Evolutionary conservation across 2,797 vertebrate species (phyloP), one percentile per base, ranked within the genome.

Genomic region (Phoxinus dragarum): DNA sequence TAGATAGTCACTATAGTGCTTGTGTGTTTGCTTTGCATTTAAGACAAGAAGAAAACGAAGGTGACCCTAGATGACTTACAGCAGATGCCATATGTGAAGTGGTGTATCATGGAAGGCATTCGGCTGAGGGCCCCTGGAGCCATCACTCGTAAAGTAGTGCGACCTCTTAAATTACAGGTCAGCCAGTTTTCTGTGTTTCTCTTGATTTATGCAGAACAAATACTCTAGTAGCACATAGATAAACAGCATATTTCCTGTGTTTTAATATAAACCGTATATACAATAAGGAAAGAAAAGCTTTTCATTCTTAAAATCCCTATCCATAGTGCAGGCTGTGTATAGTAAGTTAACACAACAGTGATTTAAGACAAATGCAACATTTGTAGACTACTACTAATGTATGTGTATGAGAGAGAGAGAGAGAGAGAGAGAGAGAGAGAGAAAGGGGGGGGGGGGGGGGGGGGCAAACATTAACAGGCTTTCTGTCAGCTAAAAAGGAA

Each of bases 81-180:
- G 89, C 93, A 92, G 82, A 93, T 96, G 14, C 88, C 89, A 12
- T 93, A 94, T 44, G 91, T 95, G 82, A 96, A 95, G 79, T 94
- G 94, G 93, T 97, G 96, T 83, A 88, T 94, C 90, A 92, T 96
- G 90, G 96, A 97, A 93, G 91, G 95, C 44, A 91, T 95, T 89
- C 89, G 95, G 8, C 91, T 96, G 82, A 91, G 95, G 84, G 91
- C 95, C 21, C 96, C 96, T 3, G 95, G 96, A 80, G 89, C 94
- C 82, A 95, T 96, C 88, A 90, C 94, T 74, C 95, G 95, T 89
- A 96, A 94, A 92, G 94, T 96, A 61, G 73, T 95, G 42, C 93
- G 94, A 31, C 94, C 96, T 11, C 88, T 96, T 49, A 92, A 89
- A 91, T 92, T 97, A 90, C 93, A 94, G 92, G 96, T 96, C 67